Percentiles rank a stretch among this genome's conserved stretches.
phyloP scores from a whole-genome alignment of 2,797 vertebrate genomes.

The Pangasius larnaudii region DNA sequence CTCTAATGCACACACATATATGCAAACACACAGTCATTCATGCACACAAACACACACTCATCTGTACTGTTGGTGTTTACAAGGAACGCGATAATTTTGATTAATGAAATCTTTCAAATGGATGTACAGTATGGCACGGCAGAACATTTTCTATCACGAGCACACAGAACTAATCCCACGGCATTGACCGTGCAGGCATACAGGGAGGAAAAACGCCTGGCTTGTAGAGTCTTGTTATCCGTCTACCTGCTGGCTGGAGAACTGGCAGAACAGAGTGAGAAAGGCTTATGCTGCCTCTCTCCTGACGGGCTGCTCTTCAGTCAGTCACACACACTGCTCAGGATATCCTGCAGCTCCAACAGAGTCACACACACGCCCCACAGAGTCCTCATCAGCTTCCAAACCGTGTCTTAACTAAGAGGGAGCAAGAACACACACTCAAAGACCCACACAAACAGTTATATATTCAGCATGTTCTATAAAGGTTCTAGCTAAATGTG shows the following conservation, averaged over 20 bases:
- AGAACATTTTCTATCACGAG: conserved; percentile 18
- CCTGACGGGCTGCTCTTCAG: conserved; percentile 93
- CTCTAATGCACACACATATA: neutral
- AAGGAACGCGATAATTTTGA: neutral
- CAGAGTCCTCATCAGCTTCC: conserved; percentile 9
- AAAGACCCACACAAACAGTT: neutral
- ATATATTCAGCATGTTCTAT: neutral
- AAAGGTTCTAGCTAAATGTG: neutral
- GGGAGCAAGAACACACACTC: conserved; percentile 18
- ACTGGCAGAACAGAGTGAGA: conserved; percentile 90
- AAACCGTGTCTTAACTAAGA: conserved; percentile 23
- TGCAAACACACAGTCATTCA: neutral
- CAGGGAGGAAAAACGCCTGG: conserved; percentile 26
- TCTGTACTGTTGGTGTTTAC: neutral
- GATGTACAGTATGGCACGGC: neutral
- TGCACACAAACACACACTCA: neutral
- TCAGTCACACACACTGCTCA: conserved; percentile 94
- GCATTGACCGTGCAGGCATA: conserved; percentile 18
- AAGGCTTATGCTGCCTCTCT: conserved; percentile 96
- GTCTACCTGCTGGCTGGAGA: conserved; percentile 92
- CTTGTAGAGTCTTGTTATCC: conserved; percentile 43
- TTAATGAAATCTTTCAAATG: conserved; percentile 5
- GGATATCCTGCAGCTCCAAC: conserved; percentile 89
- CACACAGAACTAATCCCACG: conserved; percentile 26
- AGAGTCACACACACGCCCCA: conserved; percentile 2